These are phyloP conservation scores for Tholera decimalis DNA, from an alignment of 2,888 invertebrate species.

Conservation along the genomic window DNA sequence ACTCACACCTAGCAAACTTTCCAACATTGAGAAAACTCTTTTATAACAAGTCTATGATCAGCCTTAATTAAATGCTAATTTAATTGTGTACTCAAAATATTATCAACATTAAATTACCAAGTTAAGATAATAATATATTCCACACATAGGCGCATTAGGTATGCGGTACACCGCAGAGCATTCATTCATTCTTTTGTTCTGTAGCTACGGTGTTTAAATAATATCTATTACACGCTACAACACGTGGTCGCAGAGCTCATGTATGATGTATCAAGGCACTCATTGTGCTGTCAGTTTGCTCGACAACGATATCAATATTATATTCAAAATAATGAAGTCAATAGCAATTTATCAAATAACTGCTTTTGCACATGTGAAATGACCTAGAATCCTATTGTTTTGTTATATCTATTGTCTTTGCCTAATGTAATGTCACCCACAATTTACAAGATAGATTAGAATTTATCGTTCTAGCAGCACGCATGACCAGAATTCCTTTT, in stretches of 20 bases:
- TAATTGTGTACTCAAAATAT: constrained; percentile 1
- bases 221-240: constrained; percentile 65
- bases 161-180: constrained; percentile 39
- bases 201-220: constrained; percentile 52
- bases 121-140: constrained; percentile 37
- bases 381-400: constrained; percentile 52
- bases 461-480: constrained; percentile 28
- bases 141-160: constrained; percentile 22
- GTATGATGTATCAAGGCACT: constrained; percentile 68
- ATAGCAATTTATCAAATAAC: constrained; percentile 64
- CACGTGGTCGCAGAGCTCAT: constrained; percentile 66
- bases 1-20: no score
- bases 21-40: no score
- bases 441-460: constrained; percentile 36
- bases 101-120: constrained; percentile 1
- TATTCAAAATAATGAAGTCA: constrained; percentile 62
- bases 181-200: constrained; percentile 56
- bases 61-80: background rate
- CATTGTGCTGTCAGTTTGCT: constrained; percentile 76
- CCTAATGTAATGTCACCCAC: constrained; percentile 43
- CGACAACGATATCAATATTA: constrained; percentile 73
- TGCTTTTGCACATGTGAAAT: constrained; percentile 52
- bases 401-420: constrained; percentile 52
- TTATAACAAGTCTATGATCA: background rate
- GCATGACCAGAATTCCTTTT: constrained; percentile 1